Conservation (phyloP, 2,797 vertebrate genomes). For the Megaceryle alcyon region DNA sequence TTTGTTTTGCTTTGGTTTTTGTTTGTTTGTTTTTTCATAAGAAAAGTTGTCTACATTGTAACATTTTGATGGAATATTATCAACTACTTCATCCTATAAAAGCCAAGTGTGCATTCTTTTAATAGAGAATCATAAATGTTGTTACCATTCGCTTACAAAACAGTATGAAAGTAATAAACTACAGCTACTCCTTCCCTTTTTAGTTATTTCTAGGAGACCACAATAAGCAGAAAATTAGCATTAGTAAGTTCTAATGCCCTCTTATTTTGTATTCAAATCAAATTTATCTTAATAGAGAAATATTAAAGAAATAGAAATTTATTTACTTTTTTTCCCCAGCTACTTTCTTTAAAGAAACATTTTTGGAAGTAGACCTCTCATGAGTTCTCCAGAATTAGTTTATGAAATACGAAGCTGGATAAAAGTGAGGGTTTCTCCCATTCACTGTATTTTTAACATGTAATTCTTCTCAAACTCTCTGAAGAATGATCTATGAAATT, state of each 20-base stretch:
- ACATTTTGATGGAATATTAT: background rate
- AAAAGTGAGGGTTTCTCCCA: slow-evolving; percentile 57
- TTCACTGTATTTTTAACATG: slow-evolving; percentile 69
- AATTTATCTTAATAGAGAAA: slow-evolving; percentile 10
- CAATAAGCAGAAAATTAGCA: background rate
- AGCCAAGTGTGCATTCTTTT: background rate
- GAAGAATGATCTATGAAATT: slow-evolving; percentile 74
- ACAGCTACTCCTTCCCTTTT: background rate
- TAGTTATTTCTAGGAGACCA: background rate
- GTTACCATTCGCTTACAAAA: background rate
- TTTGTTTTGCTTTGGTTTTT: too few relatives aligned
- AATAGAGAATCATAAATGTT: background rate
- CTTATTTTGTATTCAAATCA: background rate
- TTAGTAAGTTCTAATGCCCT: background rate
- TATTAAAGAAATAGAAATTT: background rate
- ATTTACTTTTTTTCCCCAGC: background rate
- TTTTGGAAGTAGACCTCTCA: slow-evolving; percentile 19
- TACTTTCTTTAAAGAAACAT: background rate
- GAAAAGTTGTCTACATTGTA: background rate
- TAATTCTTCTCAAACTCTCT: slow-evolving; percentile 63
- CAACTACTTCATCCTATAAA: background rate
- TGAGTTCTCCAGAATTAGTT: slow-evolving; percentile 66
- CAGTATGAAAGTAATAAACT: slow-evolving; percentile 14
- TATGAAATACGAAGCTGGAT: slow-evolving; percentile 36
- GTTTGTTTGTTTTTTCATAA: too few relatives aligned